Evolutionary conservation across 2,797 vertebrate genomes (phyloP).

Genomic region (Takifugu rubripes): DNA sequence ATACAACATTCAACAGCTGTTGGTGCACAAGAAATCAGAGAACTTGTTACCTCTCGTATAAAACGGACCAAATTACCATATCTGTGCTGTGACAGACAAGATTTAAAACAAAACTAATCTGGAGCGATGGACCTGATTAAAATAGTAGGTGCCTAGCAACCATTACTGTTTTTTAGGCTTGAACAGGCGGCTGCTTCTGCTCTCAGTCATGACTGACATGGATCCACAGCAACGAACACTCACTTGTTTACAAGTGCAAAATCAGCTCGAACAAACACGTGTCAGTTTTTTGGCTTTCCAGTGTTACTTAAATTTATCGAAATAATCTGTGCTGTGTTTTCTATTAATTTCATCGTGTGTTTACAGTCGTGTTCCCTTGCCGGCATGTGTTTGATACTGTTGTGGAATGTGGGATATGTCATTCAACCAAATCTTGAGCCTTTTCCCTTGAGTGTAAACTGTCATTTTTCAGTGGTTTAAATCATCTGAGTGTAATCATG

Average conservation of each 20-base stretch:
- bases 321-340: slow-evolving; percentile 33
- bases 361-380: slow-evolving; percentile 39
- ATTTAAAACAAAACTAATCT: not conserved
- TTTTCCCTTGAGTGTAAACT: slow-evolving; percentile 6
- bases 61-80: not conserved
- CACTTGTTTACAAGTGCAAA: slow-evolving; percentile 11
- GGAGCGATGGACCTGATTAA: too few relatives aligned
- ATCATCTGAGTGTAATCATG: slow-evolving; percentile 17
- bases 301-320: slow-evolving; percentile 21
- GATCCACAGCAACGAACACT: not conserved
- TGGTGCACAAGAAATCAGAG: not conserved
- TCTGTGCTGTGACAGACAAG: not conserved
- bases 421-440: slow-evolving; percentile 47
- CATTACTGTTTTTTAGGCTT: not conserved
- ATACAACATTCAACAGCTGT: not conserved
- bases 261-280: not conserved
- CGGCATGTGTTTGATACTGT: slow-evolving; percentile 14
- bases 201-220: not conserved
- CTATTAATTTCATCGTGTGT: slow-evolving; percentile 47
- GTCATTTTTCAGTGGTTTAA: slow-evolving; percentile 15
- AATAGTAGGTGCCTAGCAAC: too few relatives aligned
- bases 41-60: not conserved
- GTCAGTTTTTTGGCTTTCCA: slow-evolving; percentile 10
- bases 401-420: slow-evolving; percentile 55
- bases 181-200: not conserved